A percentile compares a stretch with the other conserved stretches of the same genome.
These are phyloP conservation scores for Channa maculata DNA, from an alignment of 2,113 vertebrate genomes.

Conservation along the genomic window DNA sequence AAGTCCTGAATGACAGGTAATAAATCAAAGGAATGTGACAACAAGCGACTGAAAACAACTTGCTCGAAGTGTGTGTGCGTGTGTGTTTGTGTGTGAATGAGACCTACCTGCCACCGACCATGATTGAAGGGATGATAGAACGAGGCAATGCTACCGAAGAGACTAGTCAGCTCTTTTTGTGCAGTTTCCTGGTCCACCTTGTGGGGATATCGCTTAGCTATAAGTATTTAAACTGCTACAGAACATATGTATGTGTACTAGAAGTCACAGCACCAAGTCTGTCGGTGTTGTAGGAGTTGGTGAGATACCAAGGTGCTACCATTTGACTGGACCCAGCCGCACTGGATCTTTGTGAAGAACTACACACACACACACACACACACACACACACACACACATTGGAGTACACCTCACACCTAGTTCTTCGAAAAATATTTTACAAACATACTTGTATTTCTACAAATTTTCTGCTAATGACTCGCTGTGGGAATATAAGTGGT, in stretches of 20 bases:
- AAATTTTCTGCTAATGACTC: constrained; percentile 60
- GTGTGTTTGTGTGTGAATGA: constrained; percentile 7
- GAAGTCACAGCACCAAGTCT: constrained; percentile 92
- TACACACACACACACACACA: constrained; percentile 55
- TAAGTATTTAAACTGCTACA: too few relatives aligned
- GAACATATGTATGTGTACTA: constrained; percentile 78
- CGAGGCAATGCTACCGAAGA: constrained; percentile 96
- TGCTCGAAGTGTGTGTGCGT: not conserved
- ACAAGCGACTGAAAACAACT: constrained; percentile 26
- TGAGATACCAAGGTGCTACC: constrained; percentile 89
- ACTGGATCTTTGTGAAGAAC: constrained; percentile 95
- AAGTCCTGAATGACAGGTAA: constrained; percentile 45
- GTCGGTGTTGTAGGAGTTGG: constrained; percentile 92
- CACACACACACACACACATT: not conserved
- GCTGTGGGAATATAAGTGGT: constrained; percentile 93
- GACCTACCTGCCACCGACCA: constrained; percentile 92
- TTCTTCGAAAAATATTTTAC: constrained; percentile 32
- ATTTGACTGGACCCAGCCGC: constrained; percentile 94
- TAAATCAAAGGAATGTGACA: constrained; percentile 51
- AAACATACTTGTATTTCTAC: constrained; percentile 13
- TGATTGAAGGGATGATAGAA: constrained; percentile 99
- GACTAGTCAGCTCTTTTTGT: constrained; percentile 92
- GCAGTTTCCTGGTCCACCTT: constrained; percentile 96
- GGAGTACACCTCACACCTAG: not conserved
- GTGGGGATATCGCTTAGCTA: constrained; percentile 22